Evolutionary conservation across 2,797 vertebrate genomes (phyloP), one percentile per base, ranked within the genome.

Genomic region (Leptodactylus fallax): DNA sequence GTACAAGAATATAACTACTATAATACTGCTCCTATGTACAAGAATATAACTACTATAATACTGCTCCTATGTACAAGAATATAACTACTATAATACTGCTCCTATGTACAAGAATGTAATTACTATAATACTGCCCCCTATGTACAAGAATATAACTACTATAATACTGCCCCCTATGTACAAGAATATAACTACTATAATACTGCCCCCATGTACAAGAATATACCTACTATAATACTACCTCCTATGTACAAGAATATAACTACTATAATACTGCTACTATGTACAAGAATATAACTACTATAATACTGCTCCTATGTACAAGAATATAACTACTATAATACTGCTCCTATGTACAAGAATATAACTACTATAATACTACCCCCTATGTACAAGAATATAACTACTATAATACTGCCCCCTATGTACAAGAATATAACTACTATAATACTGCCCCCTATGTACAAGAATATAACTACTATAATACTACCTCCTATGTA

Each of bases 251-350:
- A 63, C 63, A 65, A 65, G 63, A 65, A 65, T 65, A 65, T 36
- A 36, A 36, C 36, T 65, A 23, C 55, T 56, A 56, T 36, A 56
- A 58, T 58, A 58, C 56, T 58, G 14, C 10, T 63, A 21, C 61
- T 63, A 63, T n/a, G n/a, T 63, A 63, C 61, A 11, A 63, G 61
- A 63, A 63, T 63, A 63, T 63, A 63, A 63, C 58, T 63, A 63
- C 61, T 63, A 63, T 63, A 63, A 63, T 23, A 63, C 60, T 63
- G 61, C 61, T 10, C 55, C 56, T 58, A 58, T 58, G 56, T 58
- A 58, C 56, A 58, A 58, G 56, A 17, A 58, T 58, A 58, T 58
- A 58, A 58, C 56, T 63, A 63, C 61, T 63, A 23, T 63, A 63
- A 23, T 63, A 63, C 61, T 11, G n/a, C 61, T 23, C 9, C n/a